Evolutionary conservation across 2,113 vertebrate genomes (phyloP), one percentile per base, ranked within the genome.

Genomic region (Hemiprocne comata): DNA sequence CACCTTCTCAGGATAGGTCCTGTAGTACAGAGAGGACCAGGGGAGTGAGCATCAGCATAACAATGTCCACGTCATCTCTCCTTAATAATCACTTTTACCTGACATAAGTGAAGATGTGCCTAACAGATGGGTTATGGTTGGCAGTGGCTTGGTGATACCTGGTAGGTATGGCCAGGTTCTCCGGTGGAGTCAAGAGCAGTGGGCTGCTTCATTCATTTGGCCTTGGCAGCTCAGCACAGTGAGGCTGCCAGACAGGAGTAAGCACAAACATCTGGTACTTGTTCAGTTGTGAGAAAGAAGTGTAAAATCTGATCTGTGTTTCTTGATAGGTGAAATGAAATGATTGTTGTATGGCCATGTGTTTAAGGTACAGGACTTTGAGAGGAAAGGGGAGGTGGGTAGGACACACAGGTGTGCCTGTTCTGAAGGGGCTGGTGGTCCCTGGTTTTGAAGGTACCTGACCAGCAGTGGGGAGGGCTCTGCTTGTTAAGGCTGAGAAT

Each of bases 31-130:
- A 11, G 42, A 62, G 51, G 17, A 77, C 28, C 19, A 33, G 76
- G 70, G 34, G 8, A 61, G 33, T 12, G 28, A 74, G 18, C 12
- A 14, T 38, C 29, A 80, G 13, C 42, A 7, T 44, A 67, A 40
- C 9, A 16, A 17, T 0, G 0, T 40, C 13, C 50, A 7, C 0
- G 0, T 71, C 8, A 4, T 54, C 21, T 79, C 46, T 71, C 28
- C 38, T 64, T 66, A 60, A 16, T 42, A 51, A 61, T 46, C 1
- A 0, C 44, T 76, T 40, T 77, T 51, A 51, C 17, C 16, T 67
- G 44, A 54, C 31, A n/a, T 9, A 15, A 40, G 18, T 33, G 33
- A 81, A 61, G 46, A 20, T 34, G 53, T 23, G 10, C 29, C 54
- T 54, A 60, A 53, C 55, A 48, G 38, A 17, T 85, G 34, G 72